These are phyloP conservation scores for Molorchus minor DNA, from an alignment of 2,888 invertebrate genomes.

Conservation along the genomic window DNA sequence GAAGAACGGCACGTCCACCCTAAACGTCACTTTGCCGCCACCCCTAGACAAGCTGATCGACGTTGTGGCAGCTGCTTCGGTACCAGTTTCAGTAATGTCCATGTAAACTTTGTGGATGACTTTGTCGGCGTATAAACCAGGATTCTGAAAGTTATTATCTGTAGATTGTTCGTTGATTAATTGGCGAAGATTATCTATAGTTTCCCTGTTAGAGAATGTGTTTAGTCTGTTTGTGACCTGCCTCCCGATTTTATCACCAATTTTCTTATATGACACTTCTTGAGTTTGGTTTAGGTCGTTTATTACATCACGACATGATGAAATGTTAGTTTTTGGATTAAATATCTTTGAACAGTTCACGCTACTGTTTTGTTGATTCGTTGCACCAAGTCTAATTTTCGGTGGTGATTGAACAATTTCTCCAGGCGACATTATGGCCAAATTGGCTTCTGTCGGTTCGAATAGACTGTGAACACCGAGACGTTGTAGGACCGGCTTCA, in stretches of 20 bases:
- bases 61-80: slow-evolving; percentile 76
- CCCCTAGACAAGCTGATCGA: slow-evolving; percentile 67
- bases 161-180: slow-evolving; percentile 53
- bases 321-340: slow-evolving; percentile 47
- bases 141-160: slow-evolving; percentile 68
- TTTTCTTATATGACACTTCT: slow-evolving; percentile 52
- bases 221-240: slow-evolving; percentile 51
- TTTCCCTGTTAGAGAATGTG: slow-evolving; percentile 36
- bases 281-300: slow-evolving; percentile 24
- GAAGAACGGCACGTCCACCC: slow-evolving; percentile 76
- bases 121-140: slow-evolving; percentile 70
- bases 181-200: slow-evolving; percentile 53
- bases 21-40: slow-evolving; percentile 65
- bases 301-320: slow-evolving; percentile 44
- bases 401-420: slow-evolving; percentile 27
- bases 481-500: slow-evolving; percentile 66
- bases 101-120: slow-evolving; percentile 74
- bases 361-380: too few relatives aligned
- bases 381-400: slow-evolving; percentile 25
- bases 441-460: slow-evolving; percentile 68
- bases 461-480: slow-evolving; percentile 74
- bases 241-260: slow-evolving; percentile 55
- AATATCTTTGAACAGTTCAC: slow-evolving; percentile 53
- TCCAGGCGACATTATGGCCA: slow-evolving; percentile 71
- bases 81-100: slow-evolving; percentile 73